Conservation (phyloP, 2,113 vertebrate genomes). For the Ornithorhynchus anatinus region DNA sequence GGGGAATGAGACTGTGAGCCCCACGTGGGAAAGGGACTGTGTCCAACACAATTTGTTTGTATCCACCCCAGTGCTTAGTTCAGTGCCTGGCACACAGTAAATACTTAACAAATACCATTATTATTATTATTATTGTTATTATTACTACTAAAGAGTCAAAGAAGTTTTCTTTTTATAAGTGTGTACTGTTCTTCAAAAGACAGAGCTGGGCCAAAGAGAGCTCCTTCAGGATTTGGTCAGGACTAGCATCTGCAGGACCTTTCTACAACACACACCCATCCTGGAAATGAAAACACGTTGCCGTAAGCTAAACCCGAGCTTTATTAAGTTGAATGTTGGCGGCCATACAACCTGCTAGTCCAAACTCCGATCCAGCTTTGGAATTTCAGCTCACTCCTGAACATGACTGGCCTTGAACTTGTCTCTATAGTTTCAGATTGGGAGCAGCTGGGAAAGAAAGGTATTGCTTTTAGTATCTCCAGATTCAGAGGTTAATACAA, state of each 20-base stretch:
- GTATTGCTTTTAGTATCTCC: too few relatives aligned
- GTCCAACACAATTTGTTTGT: too few relatives aligned
- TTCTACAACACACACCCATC: not conserved
- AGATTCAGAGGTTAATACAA: too few relatives aligned
- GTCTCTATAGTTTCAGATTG: not conserved
- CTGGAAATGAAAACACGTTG: not conserved
- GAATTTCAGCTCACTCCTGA: not conserved
- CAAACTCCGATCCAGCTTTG: not conserved
- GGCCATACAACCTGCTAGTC: not conserved
- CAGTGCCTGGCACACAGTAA: too few relatives aligned
- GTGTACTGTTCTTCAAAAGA: rapidly evolving
- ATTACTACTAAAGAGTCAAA: too few relatives aligned
- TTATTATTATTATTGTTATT: too few relatives aligned
- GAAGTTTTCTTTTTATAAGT: not conserved
- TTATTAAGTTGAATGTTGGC: not conserved
- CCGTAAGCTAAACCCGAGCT: not conserved
- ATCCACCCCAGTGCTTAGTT: too few relatives aligned
- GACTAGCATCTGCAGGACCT: rapidly evolving
- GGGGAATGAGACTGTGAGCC: too few relatives aligned
- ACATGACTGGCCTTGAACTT: not conserved
- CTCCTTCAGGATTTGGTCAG: rapidly evolving
- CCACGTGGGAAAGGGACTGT: too few relatives aligned
- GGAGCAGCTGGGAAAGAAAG: too few relatives aligned
- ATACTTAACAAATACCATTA: too few relatives aligned
- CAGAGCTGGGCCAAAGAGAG: not conserved